Percentiles rank a stretch among this genome's conserved stretches.
phyloP scores from a whole-genome alignment of 1,140 invertebrate species.

The Helicoverpa zea region DNA sequence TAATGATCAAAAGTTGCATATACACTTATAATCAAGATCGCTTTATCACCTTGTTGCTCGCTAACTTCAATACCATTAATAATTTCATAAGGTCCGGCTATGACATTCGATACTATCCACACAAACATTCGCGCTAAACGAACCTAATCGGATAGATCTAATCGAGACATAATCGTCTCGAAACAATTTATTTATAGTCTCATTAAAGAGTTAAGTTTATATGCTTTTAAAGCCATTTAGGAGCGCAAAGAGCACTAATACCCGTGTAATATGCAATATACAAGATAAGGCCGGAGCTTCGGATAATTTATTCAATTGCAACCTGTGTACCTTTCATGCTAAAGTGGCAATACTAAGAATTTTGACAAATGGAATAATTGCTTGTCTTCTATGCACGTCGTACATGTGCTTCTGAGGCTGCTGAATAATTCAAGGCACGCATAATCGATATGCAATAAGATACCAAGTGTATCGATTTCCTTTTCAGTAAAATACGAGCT shows the following conservation, averaged over 20 bases:
- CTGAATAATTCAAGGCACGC: conserved; percentile 53
- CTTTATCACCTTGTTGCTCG: neutral
- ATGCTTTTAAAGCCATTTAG: conserved; percentile 25
- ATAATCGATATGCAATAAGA: conserved; percentile 54
- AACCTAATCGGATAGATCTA: conserved; percentile 40
- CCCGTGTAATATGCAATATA: conserved; percentile 36
- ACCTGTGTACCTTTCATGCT: conserved; percentile 12
- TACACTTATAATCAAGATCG: conserved; percentile 16
- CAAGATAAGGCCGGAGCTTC: conserved; percentile 32
- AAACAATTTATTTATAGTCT: conserved; percentile 46
- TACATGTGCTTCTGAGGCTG: conserved; percentile 41
- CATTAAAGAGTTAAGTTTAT: conserved; percentile 38
- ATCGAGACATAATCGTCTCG: conserved; percentile 32
- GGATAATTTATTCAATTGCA: conserved; percentile 43
- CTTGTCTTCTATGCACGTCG: conserved; percentile 25
- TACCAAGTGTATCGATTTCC: conserved; percentile 54
- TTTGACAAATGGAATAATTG: conserved; percentile 50
- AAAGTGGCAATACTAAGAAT: neutral
- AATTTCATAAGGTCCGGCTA: conserved; percentile 29
- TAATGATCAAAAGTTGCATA: neutral
- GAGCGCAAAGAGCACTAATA: conserved; percentile 8
- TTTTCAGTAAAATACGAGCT: conserved; percentile 51
- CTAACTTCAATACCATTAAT: conserved; percentile 22
- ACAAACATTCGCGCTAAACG: conserved; percentile 7
- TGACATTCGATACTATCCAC: conserved; percentile 21